Evolutionary conservation across 2,888 invertebrate species (phyloP), one percentile per base, ranked within the genome.

Genomic region (Trimorus sp.): DNA sequence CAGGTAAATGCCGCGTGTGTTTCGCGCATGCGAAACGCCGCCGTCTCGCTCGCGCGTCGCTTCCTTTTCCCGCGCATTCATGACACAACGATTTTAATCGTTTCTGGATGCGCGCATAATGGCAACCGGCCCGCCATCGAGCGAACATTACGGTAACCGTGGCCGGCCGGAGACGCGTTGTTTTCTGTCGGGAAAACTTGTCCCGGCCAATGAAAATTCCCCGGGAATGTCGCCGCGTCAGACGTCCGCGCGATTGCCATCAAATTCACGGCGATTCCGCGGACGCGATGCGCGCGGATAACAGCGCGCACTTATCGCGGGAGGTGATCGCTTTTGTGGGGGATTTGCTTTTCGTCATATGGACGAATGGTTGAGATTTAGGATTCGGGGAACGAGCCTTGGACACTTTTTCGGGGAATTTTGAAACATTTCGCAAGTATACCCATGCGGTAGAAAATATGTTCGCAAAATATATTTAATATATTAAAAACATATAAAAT

Each of bases 51-150:
- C 62, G 42, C 48, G 45, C 12, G 15, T 45, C 40, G 8, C 60
- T 62, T 78, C 63, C 48, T 63, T 65, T 37, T 56, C 49, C 49
- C 66, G 68, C 60, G 68, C 79, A 70, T 75, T 70, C 74, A 74
- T 65, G 79, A 75, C 80, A 75, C 80, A 60, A 70, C 75, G 70
- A 70, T 80, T 75, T 70, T 75, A 80, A 70, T 75, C 80, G 80
- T 75, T 80, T 80, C 80, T 75, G 69, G 80, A 75, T 58, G 66
- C 74, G 58, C 60, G 63, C 65, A 74, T 80, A 75, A 80, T 70
- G 80, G 80, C 80, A 69, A 79, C 63, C 38, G 68, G 79, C 69
- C 74, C 63, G 79, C 79, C 79, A 79, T 74, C 58, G 79, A 79
- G 74, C 45, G 63, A 74, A 74, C 74, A 69, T 79, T 79, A 79